phyloP scores from a whole-genome alignment of 2,113 vertebrate species.

The Elachura formosa region DNA sequence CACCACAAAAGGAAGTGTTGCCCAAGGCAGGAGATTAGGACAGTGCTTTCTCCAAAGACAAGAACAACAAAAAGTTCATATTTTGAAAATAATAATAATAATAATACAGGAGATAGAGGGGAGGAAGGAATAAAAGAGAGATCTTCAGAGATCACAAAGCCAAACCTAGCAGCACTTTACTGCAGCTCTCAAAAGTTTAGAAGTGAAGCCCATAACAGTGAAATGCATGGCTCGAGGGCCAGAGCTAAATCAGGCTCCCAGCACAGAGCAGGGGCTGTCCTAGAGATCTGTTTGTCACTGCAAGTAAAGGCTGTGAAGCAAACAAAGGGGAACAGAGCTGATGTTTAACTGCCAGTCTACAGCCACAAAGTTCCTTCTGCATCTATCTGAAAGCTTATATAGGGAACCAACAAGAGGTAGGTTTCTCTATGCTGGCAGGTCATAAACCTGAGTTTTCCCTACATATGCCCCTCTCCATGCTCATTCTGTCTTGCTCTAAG shows the following conservation, averaged over 20 bases:
- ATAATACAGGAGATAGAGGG: no score
- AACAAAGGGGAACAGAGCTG: not conserved
- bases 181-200: not conserved
- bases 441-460: not conserved
- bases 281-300: not conserved
- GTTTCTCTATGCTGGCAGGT: not conserved
- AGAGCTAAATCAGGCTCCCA: constrained; percentile 46
- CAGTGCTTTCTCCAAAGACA: not conserved
- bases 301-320: not conserved
- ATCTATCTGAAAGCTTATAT: not conserved
- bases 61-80: not conserved
- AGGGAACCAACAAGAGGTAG: not conserved
- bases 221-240: constrained; percentile 33
- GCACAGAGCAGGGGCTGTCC: not conserved
- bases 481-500: not conserved
- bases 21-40: not conserved
- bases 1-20: not conserved
- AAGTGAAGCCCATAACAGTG: not conserved
- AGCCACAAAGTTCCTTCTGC: not conserved
- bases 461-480: not conserved
- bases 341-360: not conserved
- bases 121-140: not conserved
- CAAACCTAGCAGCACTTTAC: not conserved
- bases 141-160: not conserved
- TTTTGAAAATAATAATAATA: not conserved